Evolutionary conservation across 92 coral and sea anemone species (phyloP).

Genomic region (Montipora capitata): DNA sequence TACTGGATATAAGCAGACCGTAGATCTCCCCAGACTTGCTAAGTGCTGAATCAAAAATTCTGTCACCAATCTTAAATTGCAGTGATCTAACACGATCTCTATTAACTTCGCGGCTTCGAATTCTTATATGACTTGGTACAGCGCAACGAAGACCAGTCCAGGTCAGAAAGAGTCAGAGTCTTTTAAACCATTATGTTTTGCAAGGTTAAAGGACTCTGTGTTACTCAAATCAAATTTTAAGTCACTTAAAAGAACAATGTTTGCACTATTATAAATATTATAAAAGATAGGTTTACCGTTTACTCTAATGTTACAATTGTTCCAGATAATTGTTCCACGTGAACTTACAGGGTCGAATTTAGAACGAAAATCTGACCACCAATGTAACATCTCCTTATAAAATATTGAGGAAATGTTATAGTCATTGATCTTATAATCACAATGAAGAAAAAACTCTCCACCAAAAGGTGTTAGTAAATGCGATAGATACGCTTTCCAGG

Average conservation of each 20-base stretch:
- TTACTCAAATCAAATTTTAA: conserved; percentile 21
- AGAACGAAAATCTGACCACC: conserved; percentile 16
- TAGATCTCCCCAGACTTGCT: conserved; percentile 6
- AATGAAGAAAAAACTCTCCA: no score
- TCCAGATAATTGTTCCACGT: conserved; percentile 23
- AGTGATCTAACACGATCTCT: conserved; percentile 27
- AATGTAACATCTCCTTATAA: conserved; percentile 28
- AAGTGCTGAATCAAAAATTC: conserved; percentile 23
- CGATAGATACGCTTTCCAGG: no score
- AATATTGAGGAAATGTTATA: no score
- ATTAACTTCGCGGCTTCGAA: conserved; percentile 26
- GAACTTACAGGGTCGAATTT: conserved; percentile 22
- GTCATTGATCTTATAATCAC: no score
- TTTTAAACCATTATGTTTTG: conserved; percentile 24
- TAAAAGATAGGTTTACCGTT: conserved; percentile 20
- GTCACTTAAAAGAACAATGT: conserved; percentile 18
- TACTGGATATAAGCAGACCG: background rate
- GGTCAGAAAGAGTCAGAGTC: conserved; percentile 11
- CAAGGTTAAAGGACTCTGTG: conserved; percentile 23
- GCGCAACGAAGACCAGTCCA: conserved; percentile 33
- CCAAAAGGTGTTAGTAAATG: no score
- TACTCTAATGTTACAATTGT: conserved; percentile 12
- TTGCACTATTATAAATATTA: background rate
- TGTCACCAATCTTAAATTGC: conserved; percentile 26
- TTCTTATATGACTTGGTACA: conserved; percentile 20